Conservation (phyloP, 2,797 vertebrate genomes). For the Tauraco hartlaubi region DNA sequence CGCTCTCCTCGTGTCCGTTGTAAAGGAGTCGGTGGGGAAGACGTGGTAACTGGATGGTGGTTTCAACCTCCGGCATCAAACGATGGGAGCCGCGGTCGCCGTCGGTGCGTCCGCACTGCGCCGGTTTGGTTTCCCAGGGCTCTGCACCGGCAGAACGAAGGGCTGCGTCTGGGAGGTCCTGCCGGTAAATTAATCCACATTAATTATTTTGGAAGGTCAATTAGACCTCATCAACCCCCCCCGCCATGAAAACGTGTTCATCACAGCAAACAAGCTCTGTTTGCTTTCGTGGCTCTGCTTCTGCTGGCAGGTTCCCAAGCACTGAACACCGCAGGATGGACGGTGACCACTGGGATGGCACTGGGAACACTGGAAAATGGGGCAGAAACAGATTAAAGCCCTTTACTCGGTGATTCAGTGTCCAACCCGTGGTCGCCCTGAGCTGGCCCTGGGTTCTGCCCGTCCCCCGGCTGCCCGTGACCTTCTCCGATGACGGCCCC, state of each 20-base stretch:
- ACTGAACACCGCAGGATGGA: rapidly evolving
- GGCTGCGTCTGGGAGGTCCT: not conserved
- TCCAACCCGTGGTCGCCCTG: rapidly evolving
- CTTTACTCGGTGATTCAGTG: not conserved
- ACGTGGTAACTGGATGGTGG: not conserved
- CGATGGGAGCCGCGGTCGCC: rapidly evolving
- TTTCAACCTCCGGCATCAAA: not conserved
- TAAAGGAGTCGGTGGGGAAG: not conserved
- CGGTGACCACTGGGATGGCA: not conserved
- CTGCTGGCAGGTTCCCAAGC: not conserved
- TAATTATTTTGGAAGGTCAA: not conserved
- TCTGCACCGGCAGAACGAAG: rapidly evolving
- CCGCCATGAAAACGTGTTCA: rapidly evolving
- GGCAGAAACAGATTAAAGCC: not conserved
- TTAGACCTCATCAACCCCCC: not conserved
- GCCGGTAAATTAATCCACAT: not conserved
- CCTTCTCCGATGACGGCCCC: slow-evolving; percentile 28
- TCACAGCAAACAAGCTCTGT: rapidly evolving
- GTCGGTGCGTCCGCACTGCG: rapidly evolving
- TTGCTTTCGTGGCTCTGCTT: not conserved
- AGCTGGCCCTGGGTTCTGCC: not conserved
- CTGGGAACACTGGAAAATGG: not conserved
- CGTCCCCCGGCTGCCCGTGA: not conserved
- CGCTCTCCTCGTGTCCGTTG: not conserved
- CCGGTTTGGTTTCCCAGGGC: not conserved